phyloP scores from a whole-genome alignment of 2,888 invertebrate genomes.

The Flexamia atlantica region DNA sequence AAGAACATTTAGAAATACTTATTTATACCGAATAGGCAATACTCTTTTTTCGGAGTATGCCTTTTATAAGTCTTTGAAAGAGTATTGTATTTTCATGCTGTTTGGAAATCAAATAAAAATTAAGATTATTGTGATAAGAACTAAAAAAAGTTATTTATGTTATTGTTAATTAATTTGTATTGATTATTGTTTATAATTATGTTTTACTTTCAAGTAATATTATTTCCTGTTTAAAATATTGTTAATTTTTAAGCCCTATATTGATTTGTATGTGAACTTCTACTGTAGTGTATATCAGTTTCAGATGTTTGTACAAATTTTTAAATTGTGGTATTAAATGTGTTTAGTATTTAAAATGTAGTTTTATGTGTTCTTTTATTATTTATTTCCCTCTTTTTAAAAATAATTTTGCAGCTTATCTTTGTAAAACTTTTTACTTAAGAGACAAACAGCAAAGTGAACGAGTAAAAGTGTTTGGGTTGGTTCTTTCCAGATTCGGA shows the following conservation, averaged over 20 bases:
- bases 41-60: conserved; percentile 29
- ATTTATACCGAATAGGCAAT: conserved; percentile 27
- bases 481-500: no score
- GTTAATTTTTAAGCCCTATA: conserved; percentile 30
- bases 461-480: no score
- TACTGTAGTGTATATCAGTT: conserved; percentile 14
- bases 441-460: no score
- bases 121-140: conserved; percentile 39
- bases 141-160: conserved; percentile 28
- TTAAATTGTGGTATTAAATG: conserved; percentile 33
- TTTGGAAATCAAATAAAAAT: conserved; percentile 21
- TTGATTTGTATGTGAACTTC: not conserved
- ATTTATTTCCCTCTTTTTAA: no score
- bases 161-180: conserved; percentile 36
- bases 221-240: conserved; percentile 26
- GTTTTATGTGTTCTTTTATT: no score
- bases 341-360: not conserved
- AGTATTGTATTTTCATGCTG: conserved; percentile 48
- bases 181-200: conserved; percentile 7
- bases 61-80: conserved; percentile 40
- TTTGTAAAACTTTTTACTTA: no score
- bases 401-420: no score
- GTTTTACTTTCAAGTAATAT: conserved; percentile 10
- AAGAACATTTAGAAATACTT: conserved; percentile 20
- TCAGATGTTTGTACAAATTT: conserved; percentile 38